Evolutionary conservation across 2,888 invertebrate species (phyloP), one percentile per base, ranked within the genome.

Genomic region (Sinohyriopsis cumingii): DNA sequence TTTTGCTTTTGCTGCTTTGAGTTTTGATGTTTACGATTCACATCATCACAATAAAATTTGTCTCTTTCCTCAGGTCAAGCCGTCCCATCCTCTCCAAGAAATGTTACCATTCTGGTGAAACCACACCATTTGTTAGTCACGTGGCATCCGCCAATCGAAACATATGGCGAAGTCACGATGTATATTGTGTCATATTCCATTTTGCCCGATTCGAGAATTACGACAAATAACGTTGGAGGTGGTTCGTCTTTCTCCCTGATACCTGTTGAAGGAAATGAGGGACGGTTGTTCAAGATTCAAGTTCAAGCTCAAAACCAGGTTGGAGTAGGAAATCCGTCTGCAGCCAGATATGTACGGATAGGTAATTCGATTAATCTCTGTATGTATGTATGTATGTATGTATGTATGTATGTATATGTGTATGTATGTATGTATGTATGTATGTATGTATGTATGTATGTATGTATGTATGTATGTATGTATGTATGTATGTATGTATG

Each of bases 121-220:
- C 45, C 45, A 45, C 15, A 12, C 3, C 15, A 45, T 15, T 45
- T 45, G 45, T 3, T 45, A 45, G 45, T 45, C 45, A 45, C 45
- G 15, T 75, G 75, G 75, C 63, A 70, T 33, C 68, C 72, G 18
- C 72, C 75, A n/a, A 63, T 55, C 55, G 72, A 65, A 65, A 63
- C 69, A 19, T 68, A 59, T 70, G 75, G 72, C 68, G 56, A 55
- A 6, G 67, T 75, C 54, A 67, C 65, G 55, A 69, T 60, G 25
- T 72, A 75, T 62, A 62, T 72, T 24, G 68, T 72, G 3, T 70
- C 62, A 24, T 75, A 59, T 55, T 56, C 72, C 3, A 66, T 75
- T 15, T 63, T 75, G 12, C 75, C 75, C 59, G 66, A 65, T 59
- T 63, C 45, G n/a, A 72, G 65, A 22, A 72, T 72, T 4, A 45